These are phyloP conservation scores for Drosophila gunungcola DNA, from an alignment of 1,140 invertebrate species.

Conservation along the genomic window DNA sequence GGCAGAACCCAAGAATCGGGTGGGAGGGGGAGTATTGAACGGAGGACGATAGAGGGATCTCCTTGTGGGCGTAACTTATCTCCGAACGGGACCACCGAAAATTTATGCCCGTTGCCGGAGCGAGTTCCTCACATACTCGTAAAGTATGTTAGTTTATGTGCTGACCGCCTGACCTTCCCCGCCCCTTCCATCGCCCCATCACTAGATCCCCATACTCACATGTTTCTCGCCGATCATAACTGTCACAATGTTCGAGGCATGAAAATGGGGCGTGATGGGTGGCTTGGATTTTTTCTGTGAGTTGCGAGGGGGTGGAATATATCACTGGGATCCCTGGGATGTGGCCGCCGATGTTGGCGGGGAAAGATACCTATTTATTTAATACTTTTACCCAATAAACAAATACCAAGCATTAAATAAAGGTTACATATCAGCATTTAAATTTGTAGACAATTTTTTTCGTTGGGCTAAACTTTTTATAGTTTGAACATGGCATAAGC, in stretches of 20 bases:
- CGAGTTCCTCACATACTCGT: constrained; percentile 64
- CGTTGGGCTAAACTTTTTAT: too few relatives aligned
- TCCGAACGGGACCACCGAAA: constrained; percentile 50
- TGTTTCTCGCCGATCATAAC: constrained; percentile 60
- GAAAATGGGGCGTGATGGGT: constrained; percentile 71
- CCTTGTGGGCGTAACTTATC: constrained; percentile 66
- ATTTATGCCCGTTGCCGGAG: constrained; percentile 60
- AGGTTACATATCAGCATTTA: too few relatives aligned
- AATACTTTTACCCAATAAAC: too few relatives aligned
- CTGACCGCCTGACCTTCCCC: constrained; percentile 72
- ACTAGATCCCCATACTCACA: constrained; percentile 21
- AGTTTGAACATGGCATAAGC: too few relatives aligned
- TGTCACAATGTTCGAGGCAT: constrained; percentile 61
- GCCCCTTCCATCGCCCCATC: constrained; percentile 15
- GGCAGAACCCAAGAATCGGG: constrained; percentile 24
- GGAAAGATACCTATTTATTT: too few relatives aligned
- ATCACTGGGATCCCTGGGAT: constrained; percentile 8
- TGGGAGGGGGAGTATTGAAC: not conserved
- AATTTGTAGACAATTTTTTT: too few relatives aligned
- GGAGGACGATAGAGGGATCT: constrained; percentile 16
- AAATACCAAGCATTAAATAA: too few relatives aligned
- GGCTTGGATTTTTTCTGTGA: constrained; percentile 24
- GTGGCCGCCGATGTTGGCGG: constrained; percentile 1
- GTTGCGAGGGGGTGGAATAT: not conserved
- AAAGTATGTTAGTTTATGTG: constrained; percentile 70